A percentile compares a stretch with the other conserved stretches of the same genome.
Conservation (phyloP, 1,140 invertebrate genomes). For the Planococcus citri region DNA sequence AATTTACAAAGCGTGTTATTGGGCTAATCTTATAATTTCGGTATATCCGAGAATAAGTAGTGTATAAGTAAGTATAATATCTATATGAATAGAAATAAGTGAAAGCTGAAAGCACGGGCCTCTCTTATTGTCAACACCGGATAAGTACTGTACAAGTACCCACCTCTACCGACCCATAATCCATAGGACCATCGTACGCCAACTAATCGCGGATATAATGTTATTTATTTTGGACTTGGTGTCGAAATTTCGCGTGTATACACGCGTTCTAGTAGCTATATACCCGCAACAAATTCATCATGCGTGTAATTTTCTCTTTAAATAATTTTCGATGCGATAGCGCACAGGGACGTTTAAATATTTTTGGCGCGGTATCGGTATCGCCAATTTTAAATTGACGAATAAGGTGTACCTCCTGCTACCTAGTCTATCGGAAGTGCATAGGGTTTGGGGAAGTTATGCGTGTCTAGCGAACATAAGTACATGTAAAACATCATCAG, state of each 20-base stretch:
- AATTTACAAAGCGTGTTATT: conserved; percentile 11
- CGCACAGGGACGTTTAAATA: background rate
- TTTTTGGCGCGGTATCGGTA: background rate
- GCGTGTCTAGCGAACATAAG: conserved; percentile 12
- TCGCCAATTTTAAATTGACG: background rate
- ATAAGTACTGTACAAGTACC: too few species aligned
- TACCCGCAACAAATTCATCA: background rate
- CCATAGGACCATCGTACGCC: background rate
- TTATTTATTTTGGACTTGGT: conserved; percentile 14
- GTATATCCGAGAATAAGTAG: too few species aligned
- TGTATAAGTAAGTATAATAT: background rate
- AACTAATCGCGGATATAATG: conserved; percentile 7
- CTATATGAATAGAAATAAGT: background rate
- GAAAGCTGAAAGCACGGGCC: conserved; percentile 16
- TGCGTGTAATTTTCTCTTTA: background rate
- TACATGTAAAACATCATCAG: conserved; percentile 1
- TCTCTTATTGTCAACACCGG: background rate
- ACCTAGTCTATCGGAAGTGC: background rate
- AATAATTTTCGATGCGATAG: background rate
- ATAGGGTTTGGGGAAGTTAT: background rate
- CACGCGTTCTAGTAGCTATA: too few species aligned
- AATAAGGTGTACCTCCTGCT: too few species aligned
- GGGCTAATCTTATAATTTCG: conserved; percentile 13
- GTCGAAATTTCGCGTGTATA: background rate
- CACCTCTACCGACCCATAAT: too few species aligned